Evolutionary conservation across 2,888 invertebrate genomes (phyloP).

Genomic region (Eulithis prunata): DNA sequence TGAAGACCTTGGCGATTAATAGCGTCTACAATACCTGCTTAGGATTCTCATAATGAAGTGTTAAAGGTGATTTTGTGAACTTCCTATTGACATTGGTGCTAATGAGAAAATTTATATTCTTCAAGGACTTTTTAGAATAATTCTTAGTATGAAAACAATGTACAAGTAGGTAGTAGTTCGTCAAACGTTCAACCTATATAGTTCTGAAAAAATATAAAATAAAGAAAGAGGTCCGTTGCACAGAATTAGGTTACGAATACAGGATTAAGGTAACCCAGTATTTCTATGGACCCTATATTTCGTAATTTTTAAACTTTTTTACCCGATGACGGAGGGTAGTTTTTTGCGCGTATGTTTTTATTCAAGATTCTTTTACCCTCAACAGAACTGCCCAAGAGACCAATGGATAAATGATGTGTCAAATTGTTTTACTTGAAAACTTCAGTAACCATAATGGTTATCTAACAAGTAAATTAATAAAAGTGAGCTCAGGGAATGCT

Average conservation of each 20-base stretch:
- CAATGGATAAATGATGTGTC: neutral
- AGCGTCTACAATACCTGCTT: slow-evolving; percentile 12
- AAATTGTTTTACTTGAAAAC: neutral
- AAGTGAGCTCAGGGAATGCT: slow-evolving; percentile 18
- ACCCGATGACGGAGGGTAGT: no score
- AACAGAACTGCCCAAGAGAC: no score
- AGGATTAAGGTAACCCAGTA: neutral
- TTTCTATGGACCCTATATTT: slow-evolving; percentile 1
- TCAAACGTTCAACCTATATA: no score
- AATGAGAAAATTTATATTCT: slow-evolving; percentile 22
- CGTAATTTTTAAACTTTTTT: neutral
- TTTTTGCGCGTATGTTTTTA: no score
- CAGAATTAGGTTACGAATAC: no score
- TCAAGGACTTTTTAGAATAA: slow-evolving; percentile 1
- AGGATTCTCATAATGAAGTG: slow-evolving; percentile 20
- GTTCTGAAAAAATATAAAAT: no score
- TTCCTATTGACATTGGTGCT: slow-evolving; percentile 24
- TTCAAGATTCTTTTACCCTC: no score
- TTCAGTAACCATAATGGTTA: neutral
- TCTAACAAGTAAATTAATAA: slow-evolving; percentile 17
- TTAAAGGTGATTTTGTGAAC: slow-evolving; percentile 30
- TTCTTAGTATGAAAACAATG: neutral
- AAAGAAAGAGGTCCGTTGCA: no score
- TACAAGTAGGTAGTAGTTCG: no score
- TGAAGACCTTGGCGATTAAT: slow-evolving; percentile 13